Base-by-base conservation (phyloP, 1,140 invertebrate genomes). In the Drosophila teissieri region DNA sequence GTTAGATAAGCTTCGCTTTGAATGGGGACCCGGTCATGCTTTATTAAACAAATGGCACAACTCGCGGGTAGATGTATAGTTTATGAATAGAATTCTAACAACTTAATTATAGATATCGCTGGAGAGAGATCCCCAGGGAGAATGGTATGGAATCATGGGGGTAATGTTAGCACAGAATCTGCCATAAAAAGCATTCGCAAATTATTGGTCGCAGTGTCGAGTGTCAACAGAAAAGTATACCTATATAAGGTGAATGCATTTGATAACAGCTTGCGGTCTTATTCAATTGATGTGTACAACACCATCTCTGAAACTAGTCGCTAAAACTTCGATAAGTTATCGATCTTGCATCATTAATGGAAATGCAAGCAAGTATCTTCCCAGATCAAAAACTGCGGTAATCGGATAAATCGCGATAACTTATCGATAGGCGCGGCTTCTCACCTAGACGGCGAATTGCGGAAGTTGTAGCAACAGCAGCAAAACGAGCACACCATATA, bases 401-500 rank as follows among this genome's bases (percentile, higher is more conserved):
- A 24, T 22, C 36, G 12, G 3, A 37, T 37, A 37, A 37, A 37
- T 15, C 8, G n/a, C 40, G 15, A 42, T 15, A 12, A 24, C 2
- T 51, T 15, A 49, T 48, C 44, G 27, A 48, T 55, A 53, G 19
- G 10, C 4, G 14, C 24, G 37, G 24, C 45, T 61, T 42, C 84
- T 76, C 80, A 91, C 90, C 90, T 91, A 75, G 90, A 72, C 51
- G 86, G 90, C 51, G 90, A 89, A 64, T 89, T 91, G 46, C 90
- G 90, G 58, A 82, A 91, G 54, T 91, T 91, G 74, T 91, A 91
- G 78, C 90, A 91, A 76, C 90, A 91, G 73, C 90, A 91, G 57
- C 90, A 91, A 39, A 91, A 91, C 62, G 90, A 91, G 84, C 90
- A 91, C 62, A 91, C 90, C 90, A 91, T 91, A 90, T 91, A 91